Conservation (phyloP, 2,113 vertebrate genomes). For the Otus sunia region DNA sequence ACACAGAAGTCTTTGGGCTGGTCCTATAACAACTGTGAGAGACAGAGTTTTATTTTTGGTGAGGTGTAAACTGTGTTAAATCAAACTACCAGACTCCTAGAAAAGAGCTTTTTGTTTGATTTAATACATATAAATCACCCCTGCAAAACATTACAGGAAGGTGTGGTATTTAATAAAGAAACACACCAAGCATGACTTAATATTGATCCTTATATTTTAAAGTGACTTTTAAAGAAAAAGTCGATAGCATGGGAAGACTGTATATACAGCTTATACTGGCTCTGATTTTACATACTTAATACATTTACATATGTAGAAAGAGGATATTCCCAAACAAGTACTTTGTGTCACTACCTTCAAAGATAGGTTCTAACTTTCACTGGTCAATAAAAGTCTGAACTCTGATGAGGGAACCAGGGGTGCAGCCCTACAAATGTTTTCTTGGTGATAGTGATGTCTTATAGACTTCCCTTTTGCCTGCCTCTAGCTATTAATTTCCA, state of each 20-base stretch:
- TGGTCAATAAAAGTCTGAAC: background rate
- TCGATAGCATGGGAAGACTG: background rate
- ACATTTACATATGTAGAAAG: background rate
- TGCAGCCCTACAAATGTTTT: background rate
- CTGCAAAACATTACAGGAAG: conserved; percentile 5
- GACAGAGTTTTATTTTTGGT: conserved; percentile 53
- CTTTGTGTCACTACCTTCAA: background rate
- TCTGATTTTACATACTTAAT: background rate
- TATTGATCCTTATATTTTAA: conserved; percentile 21
- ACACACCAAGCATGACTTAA: conserved; percentile 40
- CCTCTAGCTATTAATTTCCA: background rate
- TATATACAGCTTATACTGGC: background rate
- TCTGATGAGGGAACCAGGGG: background rate
- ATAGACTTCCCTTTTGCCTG: background rate
- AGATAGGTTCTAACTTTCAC: background rate
- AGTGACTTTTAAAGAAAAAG: background rate
- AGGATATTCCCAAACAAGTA: background rate
- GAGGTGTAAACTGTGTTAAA: conserved; percentile 35
- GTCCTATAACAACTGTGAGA: conserved; percentile 1
- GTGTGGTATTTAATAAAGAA: conserved; percentile 51
- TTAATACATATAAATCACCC: conserved; percentile 35
- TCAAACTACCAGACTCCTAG: conserved; percentile 56
- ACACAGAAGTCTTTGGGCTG: background rate
- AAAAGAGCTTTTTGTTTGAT: conserved; percentile 48
- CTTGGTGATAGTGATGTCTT: background rate